These are phyloP conservation scores for Cosmia trapezina DNA, from an alignment of 2,888 invertebrate genomes.

Conservation along the genomic window DNA sequence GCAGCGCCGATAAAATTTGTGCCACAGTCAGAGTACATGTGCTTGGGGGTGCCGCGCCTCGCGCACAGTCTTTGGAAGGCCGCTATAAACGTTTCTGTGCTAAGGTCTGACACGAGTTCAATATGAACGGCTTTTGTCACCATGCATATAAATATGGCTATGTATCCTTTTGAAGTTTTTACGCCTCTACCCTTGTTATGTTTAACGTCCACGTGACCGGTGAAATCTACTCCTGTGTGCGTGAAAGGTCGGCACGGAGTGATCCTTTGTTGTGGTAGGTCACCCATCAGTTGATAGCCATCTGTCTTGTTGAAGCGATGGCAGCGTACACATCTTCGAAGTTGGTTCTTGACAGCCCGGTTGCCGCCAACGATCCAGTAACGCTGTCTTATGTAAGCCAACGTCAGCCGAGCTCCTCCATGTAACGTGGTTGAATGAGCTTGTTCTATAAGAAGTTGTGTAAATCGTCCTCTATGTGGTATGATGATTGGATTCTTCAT, in stretches of 20 bases:
- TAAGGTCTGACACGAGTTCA: constrained; percentile 2
- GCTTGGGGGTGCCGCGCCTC: constrained; percentile 31
- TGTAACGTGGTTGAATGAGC: background rate
- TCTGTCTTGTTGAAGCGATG: constrained; percentile 8
- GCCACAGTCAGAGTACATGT: constrained; percentile 45
- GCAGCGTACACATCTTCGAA: constrained; percentile 8
- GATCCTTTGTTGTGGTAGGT: constrained; percentile 9
- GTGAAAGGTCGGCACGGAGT: constrained; percentile 12
- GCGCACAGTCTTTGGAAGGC: constrained; percentile 37
- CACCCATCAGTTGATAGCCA: constrained; percentile 13
- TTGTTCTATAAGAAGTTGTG: no score
- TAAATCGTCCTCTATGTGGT: no score
- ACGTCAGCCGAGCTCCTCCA: background rate
- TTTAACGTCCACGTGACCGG: constrained; percentile 27
- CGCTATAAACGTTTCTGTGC: background rate
- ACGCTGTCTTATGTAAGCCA: background rate
- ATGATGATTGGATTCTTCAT: background rate
- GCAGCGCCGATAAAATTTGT: background rate
- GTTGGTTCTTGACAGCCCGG: background rate
- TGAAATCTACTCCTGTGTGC: constrained; percentile 37
- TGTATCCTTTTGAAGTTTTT: constrained; percentile 26
- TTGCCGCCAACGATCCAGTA: background rate
- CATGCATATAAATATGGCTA: constrained; percentile 47
- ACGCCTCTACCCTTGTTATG: constrained; percentile 17
- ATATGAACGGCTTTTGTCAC: constrained; percentile 1